A percentile compares a stretch with the other conserved stretches of the same genome.
Evolutionary conservation across 2,797 vertebrate genomes (phyloP).

Genomic region (Delichon dasypus): DNA sequence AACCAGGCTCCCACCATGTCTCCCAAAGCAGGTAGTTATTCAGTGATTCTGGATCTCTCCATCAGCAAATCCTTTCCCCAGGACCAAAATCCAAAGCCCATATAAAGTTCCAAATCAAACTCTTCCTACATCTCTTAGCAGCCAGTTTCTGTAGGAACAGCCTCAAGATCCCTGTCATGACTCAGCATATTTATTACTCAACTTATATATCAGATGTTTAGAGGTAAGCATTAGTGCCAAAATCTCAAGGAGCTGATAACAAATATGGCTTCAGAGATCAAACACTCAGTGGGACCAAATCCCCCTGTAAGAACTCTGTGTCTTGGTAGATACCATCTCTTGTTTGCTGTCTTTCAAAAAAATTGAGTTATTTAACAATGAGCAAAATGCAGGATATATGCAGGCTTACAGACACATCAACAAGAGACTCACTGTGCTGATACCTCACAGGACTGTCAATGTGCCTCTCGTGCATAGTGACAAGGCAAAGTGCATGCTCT

Average conservation of each 20-base stretch:
- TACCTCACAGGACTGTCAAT: neutral
- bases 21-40: neutral
- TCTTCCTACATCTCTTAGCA: neutral
- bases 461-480: fast-evolving
- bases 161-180: neutral
- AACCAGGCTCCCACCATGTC: neutral
- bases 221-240: neutral
- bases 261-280: neutral
- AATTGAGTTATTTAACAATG: neutral
- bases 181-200: neutral
- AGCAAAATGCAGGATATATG: neutral
- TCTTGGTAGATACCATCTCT: neutral
- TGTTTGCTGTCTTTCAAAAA: neutral
- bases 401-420: neutral
- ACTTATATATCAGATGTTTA: neutral
- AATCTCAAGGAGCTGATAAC: neutral
- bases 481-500: neutral
- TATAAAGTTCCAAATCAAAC: neutral
- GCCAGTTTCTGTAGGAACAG: neutral
- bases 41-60: neutral
- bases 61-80: neutral
- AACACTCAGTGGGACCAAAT: neutral
- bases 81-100: neutral
- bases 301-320: neutral
- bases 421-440: neutral